A percentile compares a stretch with the other conserved stretches of the same genome.
phyloP scores from a whole-genome alignment of 1,140 invertebrate genomes.

The Achatina immaculata region DNA sequence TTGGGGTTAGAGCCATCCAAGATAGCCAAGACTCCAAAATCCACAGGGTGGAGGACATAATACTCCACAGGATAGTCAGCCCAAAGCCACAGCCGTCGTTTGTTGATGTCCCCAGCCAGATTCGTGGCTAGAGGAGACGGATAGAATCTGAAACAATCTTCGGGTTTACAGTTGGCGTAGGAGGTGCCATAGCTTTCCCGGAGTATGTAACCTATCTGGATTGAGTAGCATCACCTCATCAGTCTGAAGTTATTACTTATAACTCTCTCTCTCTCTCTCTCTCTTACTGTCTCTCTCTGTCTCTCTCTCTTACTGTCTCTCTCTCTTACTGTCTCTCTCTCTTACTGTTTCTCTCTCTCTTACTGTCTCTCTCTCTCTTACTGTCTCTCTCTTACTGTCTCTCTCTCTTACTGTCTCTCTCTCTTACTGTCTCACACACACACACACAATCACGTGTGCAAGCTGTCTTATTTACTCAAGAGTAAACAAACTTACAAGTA shows the following conservation, averaged over 20 bases:
- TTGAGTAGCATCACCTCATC: not conserved
- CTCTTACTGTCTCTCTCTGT: not conserved
- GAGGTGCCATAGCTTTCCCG: conserved; percentile 30
- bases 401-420: not conserved
- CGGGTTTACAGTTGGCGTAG: not conserved
- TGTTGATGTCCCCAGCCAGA: conserved; percentile 17
- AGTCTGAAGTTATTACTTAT: not conserved
- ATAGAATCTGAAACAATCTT: conserved; percentile 15
- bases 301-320: not conserved
- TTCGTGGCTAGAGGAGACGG: conserved; percentile 21
- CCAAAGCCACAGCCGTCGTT: conserved; percentile 23
- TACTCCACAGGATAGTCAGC: conserved; percentile 25
- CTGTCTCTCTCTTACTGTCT: not conserved
- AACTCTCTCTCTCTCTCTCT: not conserved
- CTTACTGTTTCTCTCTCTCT: not conserved
- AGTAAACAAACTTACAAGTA: no score
- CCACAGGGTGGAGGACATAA: conserved; percentile 17
- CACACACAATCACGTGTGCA: no score
- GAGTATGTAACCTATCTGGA: conserved; percentile 28
- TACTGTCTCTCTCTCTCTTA: not conserved
- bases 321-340: not conserved
- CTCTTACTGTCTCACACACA: no score
- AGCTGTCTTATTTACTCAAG: no score
- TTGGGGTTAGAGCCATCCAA: conserved; percentile 39
- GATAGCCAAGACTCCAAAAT: conserved; percentile 19